Conservation (phyloP, 2,888 invertebrate genomes). For the Itoplectis maculator region DNA sequence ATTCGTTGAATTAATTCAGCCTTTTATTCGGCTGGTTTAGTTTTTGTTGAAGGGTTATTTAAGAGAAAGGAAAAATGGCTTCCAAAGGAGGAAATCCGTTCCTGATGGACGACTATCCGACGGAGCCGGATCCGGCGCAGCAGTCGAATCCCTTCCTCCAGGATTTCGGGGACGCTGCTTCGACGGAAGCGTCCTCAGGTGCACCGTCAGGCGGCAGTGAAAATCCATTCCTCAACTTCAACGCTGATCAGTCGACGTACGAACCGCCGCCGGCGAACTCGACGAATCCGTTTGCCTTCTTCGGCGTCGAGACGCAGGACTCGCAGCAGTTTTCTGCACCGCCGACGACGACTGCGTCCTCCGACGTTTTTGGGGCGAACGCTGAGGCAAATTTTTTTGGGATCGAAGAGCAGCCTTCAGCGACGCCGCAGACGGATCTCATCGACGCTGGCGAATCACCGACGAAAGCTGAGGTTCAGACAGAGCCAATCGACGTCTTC, state of each 20-base stretch:
- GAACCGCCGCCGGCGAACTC: conserved; percentile 77
- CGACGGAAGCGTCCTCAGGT: conserved; percentile 83
- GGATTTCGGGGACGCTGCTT: conserved; percentile 81
- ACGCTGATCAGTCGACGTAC: conserved; percentile 74
- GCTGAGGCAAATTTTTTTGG: conserved; percentile 65
- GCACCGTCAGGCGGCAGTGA: conserved; percentile 88
- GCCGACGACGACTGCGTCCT: conserved; percentile 66
- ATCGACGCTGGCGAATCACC: conserved; percentile 53
- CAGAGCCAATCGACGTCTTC: conserved; percentile 33
- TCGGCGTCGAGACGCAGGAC: conserved; percentile 74
- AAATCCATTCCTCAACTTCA: conserved; percentile 81
- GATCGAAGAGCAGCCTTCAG: conserved; percentile 49
- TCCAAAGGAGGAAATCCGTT: conserved; percentile 91
- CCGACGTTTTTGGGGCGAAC: conserved; percentile 42
- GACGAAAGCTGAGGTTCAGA: conserved; percentile 46
- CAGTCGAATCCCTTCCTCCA: conserved; percentile 89
- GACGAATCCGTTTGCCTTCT: conserved; percentile 84
- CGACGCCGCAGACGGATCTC: conserved; percentile 48
- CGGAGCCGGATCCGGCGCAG: conserved; percentile 86
- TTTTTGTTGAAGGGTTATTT: not conserved
- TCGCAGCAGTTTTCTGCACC: conserved; percentile 62
- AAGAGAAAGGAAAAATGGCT: conserved; percentile 85
- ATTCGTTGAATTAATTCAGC: not conserved
- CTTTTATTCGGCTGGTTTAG: not conserved
- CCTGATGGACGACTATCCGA: conserved; percentile 89